These are phyloP conservation scores for Parasteatoda tepidariorum DNA, from an alignment of 1,140 invertebrate species.

Conservation along the genomic window DNA sequence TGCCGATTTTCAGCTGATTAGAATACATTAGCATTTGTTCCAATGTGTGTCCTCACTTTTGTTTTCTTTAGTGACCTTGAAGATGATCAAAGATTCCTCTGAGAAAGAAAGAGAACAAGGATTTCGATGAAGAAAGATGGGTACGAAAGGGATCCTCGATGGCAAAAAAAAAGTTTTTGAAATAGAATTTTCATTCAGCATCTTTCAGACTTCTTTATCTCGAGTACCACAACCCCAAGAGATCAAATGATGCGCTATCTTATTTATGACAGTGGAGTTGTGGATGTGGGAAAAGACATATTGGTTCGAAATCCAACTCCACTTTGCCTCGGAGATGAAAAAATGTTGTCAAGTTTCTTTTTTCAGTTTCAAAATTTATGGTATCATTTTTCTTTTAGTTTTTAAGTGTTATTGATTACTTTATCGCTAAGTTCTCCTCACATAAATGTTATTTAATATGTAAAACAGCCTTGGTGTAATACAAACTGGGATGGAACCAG, in stretches of 20 bases:
- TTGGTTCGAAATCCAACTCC: too few species aligned
- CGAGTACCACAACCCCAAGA: neutral
- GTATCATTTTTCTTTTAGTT: too few species aligned
- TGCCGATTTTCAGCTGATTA: neutral
- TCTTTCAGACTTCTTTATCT: neutral
- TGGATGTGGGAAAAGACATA: neutral
- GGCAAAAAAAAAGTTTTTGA: neutral
- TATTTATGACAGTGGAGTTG: neutral
- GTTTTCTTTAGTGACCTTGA: neutral
- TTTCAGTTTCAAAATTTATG: too few species aligned
- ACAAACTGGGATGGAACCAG: too few species aligned
- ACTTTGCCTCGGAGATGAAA: too few species aligned
- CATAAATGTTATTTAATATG: too few species aligned
- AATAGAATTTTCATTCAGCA: neutral
- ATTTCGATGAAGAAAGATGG: neutral
- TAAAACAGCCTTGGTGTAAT: too few species aligned
- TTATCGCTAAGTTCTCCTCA: too few species aligned
- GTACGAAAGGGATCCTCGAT: neutral
- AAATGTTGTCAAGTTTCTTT: too few species aligned
- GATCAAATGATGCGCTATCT: neutral
- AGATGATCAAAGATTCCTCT: neutral
- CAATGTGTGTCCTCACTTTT: neutral
- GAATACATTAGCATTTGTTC: neutral
- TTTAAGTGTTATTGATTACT: too few species aligned
- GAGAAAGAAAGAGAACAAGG: neutral